A percentile compares a stretch with the other conserved stretches of the same genome.
phyloP scores from a whole-genome alignment of 2,113 vertebrate genomes.

The Electrona antarctica region DNA sequence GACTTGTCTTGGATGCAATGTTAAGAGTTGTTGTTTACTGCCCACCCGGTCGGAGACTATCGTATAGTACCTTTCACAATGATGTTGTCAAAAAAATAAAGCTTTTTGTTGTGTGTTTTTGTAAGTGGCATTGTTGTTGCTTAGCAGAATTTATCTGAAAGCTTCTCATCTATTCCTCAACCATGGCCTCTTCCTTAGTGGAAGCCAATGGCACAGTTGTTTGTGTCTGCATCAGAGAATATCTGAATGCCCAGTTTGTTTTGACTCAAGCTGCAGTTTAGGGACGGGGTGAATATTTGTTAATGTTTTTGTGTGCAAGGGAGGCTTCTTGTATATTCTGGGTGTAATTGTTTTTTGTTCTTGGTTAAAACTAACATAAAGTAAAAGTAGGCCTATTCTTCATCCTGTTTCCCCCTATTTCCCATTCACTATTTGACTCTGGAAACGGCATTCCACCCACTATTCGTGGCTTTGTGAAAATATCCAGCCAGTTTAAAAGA shows the following conservation, averaged over 20 bases:
- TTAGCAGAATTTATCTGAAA: slow-evolving; percentile 23
- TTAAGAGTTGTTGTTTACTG: slow-evolving; percentile 7
- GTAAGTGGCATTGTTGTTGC: neutral
- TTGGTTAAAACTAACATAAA: slow-evolving; percentile 44
- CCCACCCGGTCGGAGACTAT: too few relatives aligned
- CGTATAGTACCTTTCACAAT: neutral
- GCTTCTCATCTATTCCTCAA: slow-evolving; percentile 31
- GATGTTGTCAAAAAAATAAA: neutral
- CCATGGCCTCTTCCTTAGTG: slow-evolving; percentile 13
- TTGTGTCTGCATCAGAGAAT: slow-evolving; percentile 53
- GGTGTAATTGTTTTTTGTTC: slow-evolving; percentile 55
- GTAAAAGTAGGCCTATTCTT: slow-evolving; percentile 46
- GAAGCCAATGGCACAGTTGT: slow-evolving; percentile 34
- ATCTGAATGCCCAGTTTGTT: slow-evolving; percentile 69
- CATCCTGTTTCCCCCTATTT: slow-evolving; percentile 59
- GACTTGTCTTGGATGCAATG: slow-evolving; percentile 14
- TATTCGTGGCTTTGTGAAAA: slow-evolving; percentile 55
- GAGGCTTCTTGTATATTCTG: slow-evolving; percentile 57
- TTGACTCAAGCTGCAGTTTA: slow-evolving; percentile 39
- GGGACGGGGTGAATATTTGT: slow-evolving; percentile 11
- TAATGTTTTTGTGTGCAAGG: slow-evolving; percentile 37
- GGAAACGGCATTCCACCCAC: slow-evolving; percentile 50
- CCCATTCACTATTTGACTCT: slow-evolving; percentile 50
- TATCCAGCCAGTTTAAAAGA: slow-evolving; percentile 23
- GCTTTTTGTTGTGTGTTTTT: neutral